Conservation (phyloP, 2,888 invertebrate species). For the Ellobium chinense region DNA sequence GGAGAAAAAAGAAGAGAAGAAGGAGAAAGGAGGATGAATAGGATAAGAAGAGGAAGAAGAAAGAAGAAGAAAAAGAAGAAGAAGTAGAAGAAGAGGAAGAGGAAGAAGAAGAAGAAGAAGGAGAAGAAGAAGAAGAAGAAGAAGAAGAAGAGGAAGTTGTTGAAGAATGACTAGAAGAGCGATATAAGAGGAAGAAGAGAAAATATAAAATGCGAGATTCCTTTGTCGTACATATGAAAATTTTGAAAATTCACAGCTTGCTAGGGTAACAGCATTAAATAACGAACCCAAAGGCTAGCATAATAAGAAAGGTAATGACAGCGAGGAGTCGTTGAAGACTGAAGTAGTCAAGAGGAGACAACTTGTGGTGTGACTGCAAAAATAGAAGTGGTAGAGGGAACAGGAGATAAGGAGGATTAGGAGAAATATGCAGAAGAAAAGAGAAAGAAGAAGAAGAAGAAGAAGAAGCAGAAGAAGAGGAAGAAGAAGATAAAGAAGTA, state of each 20-base stretch:
- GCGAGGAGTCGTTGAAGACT: slow-evolving; percentile 12
- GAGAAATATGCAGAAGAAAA: neutral
- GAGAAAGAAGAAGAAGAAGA: neutral
- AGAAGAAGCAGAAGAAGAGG: neutral
- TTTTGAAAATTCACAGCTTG: no score
- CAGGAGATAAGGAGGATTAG: neutral
- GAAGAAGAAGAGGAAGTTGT: neutral
- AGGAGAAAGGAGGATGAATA: slow-evolving; percentile 10
- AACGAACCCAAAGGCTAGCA: neutral
- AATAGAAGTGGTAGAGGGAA: neutral
- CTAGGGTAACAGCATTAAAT: no score
- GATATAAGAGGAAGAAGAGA: neutral
- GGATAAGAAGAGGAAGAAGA: neutral
- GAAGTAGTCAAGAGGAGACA: neutral
- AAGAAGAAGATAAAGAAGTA: neutral
- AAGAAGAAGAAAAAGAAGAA: neutral
- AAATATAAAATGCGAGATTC: neutral
- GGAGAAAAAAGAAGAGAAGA: neutral
- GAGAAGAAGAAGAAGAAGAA: neutral
- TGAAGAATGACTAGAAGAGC: slow-evolving; percentile 2
- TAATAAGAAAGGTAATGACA: slow-evolving; percentile 3
- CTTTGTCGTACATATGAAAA: no score
- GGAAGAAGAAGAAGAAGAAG: neutral
- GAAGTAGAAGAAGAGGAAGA: neutral
- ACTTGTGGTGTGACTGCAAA: neutral